Evolutionary conservation across 2,888 invertebrate genomes (phyloP).

Genomic region (Hoplodrina ambigua): DNA sequence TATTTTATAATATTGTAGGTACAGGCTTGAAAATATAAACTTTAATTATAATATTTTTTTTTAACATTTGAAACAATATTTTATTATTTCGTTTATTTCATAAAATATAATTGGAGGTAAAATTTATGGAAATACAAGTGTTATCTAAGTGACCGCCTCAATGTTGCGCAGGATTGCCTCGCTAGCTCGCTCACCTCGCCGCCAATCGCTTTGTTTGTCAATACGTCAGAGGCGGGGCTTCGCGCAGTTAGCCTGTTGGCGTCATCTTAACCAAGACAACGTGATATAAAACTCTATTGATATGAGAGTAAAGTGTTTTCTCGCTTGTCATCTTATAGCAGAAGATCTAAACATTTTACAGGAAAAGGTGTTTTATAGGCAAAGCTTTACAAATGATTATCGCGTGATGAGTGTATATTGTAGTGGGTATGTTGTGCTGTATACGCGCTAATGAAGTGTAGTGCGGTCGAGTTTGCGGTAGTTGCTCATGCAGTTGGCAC

Average conservation of each 20-base stretch:
- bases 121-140: slow-evolving; percentile 70
- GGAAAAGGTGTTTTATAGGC: slow-evolving; percentile 69
- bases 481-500: slow-evolving; percentile 88
- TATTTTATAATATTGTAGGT: too few relatives aligned
- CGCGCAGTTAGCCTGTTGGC: slow-evolving; percentile 63
- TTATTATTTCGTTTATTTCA: slow-evolving; percentile 18
- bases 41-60: too few relatives aligned
- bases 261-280: slow-evolving; percentile 21
- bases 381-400: slow-evolving; percentile 69
- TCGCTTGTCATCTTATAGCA: slow-evolving; percentile 48
- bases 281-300: slow-evolving; percentile 50
- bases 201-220: slow-evolving; percentile 87
- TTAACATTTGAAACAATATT: too few relatives aligned
- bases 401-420: slow-evolving; percentile 55
- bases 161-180: slow-evolving; percentile 86
- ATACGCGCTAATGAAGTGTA: slow-evolving; percentile 87
- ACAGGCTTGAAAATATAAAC: too few relatives aligned
- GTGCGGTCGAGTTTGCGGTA: slow-evolving; percentile 87
- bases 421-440: slow-evolving; percentile 84
- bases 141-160: slow-evolving; percentile 77
- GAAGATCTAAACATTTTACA: slow-evolving; percentile 54
- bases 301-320: slow-evolving; percentile 60
- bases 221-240: slow-evolving; percentile 82
- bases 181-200: slow-evolving; percentile 72
- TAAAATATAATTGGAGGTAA: slow-evolving; percentile 65